phyloP scores from a whole-genome alignment of 2,797 vertebrate genomes.

The Sebastes minor region DNA sequence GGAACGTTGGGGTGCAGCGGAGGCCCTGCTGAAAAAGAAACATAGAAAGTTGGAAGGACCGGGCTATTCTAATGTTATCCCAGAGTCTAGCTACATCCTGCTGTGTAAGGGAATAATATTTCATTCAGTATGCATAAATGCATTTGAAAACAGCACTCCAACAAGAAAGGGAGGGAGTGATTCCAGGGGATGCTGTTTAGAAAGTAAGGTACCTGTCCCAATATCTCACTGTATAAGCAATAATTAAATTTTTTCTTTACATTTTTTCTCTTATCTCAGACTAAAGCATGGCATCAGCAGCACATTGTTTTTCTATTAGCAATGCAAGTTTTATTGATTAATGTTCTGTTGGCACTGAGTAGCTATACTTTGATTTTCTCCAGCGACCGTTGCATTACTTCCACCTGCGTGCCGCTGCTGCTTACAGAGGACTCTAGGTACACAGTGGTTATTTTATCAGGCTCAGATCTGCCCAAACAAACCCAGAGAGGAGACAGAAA shows the following conservation, averaged over 20 bases:
- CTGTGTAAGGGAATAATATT: constrained; percentile 73
- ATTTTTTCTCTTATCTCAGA: constrained; percentile 36
- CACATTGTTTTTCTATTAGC: constrained; percentile 41
- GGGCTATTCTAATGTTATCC: constrained; percentile 56
- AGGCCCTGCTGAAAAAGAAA: constrained; percentile 47
- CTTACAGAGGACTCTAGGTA: constrained; percentile 33
- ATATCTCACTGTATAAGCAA: constrained; percentile 20
- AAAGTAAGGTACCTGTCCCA: constrained; percentile 29
- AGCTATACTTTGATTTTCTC: constrained; percentile 31
- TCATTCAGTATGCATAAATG: constrained; percentile 70
- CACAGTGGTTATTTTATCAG: constrained; percentile 55
- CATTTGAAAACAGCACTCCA: constrained; percentile 63
- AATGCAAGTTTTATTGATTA: constrained; percentile 56
- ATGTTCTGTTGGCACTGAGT: constrained; percentile 27
- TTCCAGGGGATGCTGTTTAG: constrained; percentile 43
- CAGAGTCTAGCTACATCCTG: constrained; percentile 54
- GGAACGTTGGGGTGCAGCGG: constrained; percentile 47
- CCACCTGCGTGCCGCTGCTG: constrained; percentile 25
- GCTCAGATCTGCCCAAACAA: constrained; percentile 56
- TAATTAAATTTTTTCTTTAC: constrained; percentile 19
- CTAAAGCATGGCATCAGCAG: constrained; percentile 40
- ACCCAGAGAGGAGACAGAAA: constrained; percentile 36
- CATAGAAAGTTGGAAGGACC: constrained; percentile 41
- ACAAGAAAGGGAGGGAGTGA: constrained; percentile 41
- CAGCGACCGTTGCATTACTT: constrained; percentile 22